phyloP scores from a whole-genome alignment of 2,113 vertebrate genomes.

The Strix uralensis region DNA sequence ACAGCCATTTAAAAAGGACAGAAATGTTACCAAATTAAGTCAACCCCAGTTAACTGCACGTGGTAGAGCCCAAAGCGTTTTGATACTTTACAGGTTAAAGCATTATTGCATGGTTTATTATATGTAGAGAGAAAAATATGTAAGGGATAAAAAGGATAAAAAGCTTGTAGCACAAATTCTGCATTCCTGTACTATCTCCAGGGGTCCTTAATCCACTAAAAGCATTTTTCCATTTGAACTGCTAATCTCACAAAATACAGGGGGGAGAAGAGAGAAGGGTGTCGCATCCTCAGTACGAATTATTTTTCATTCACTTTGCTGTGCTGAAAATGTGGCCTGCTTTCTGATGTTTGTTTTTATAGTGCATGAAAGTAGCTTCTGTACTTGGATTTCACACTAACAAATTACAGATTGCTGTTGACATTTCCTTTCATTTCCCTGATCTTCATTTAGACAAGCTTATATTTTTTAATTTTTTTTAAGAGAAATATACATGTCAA shows the following conservation, averaged over 20 bases:
- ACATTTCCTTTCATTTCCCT: neutral
- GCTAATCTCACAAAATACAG: neutral
- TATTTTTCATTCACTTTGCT: neutral
- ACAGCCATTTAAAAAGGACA: neutral
- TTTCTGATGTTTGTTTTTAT: neutral
- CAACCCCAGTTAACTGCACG: neutral
- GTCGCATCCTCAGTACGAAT: neutral
- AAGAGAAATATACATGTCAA: neutral
- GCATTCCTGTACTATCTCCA: neutral
- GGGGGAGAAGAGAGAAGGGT: neutral
- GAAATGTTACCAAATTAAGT: neutral
- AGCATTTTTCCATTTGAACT: slow-evolving; percentile 3
- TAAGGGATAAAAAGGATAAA: slow-evolving; percentile 20
- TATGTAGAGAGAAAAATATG: neutral
- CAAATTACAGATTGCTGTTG: neutral
- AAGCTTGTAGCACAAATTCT: neutral
- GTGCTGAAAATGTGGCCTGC: neutral
- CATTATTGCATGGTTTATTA: neutral
- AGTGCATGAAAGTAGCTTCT: neutral
- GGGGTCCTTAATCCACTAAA: slow-evolving; percentile 21
- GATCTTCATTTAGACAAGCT: neutral
- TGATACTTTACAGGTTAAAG: neutral
- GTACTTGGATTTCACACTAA: neutral
- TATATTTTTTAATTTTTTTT: neutral
- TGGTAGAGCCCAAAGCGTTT: neutral